Evolutionary conservation across 2,113 vertebrate species (phyloP).

Genomic region (Ovis aries): ARS-UI_Ramb_v3.0 NC_056080.1:76683501-76684000

Average conservation of each 20-base stretch:
- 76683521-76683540: not conserved
- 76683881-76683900: not conserved
- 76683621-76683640: not conserved
- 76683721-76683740: not conserved
- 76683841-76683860: no score
- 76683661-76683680: not conserved
- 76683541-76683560: not conserved
- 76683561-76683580: not conserved
- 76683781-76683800: not conserved
- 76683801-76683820: not conserved
- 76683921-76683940: not conserved
- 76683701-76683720: not conserved
- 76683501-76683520: not conserved
- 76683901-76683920: not conserved
- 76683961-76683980: not conserved
- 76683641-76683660: not conserved
- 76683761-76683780: not conserved
- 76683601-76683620: not conserved
- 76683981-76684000: not conserved
- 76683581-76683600: not conserved
- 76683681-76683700: not conserved
- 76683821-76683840: no score
- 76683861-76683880: no score
- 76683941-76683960: not conserved
- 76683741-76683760: not conserved